These are phyloP conservation scores for Pantelozetes paolii DNA, from an alignment of 2,888 invertebrate genomes.

Conservation along the genomic window DNA sequence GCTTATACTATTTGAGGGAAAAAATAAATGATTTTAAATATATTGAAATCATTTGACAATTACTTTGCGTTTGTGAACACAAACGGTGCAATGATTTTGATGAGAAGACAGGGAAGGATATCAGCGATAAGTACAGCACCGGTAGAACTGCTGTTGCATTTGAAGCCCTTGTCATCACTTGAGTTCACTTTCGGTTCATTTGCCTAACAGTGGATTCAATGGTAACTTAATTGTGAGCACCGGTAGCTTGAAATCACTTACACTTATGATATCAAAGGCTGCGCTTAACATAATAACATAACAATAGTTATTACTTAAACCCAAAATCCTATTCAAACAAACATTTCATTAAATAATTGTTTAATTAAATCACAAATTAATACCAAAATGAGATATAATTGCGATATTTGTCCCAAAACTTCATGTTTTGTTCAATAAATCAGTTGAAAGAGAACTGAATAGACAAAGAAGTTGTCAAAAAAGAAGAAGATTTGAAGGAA, in stretches of 20 bases:
- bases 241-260: too few species aligned
- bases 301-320: slow-evolving; percentile 78
- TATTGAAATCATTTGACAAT: slow-evolving; percentile 27
- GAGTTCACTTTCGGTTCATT: slow-evolving; percentile 34
- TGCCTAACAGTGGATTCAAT: slow-evolving; percentile 3
- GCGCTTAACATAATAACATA: slow-evolving; percentile 82
- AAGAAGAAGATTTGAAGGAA: too few species aligned
- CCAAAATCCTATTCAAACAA: slow-evolving; percentile 63
- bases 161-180: not conserved
- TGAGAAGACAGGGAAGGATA: slow-evolving; percentile 66
- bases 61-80: slow-evolving; percentile 54
- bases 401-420: slow-evolving; percentile 11
- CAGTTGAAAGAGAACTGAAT: too few species aligned
- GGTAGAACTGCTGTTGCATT: slow-evolving; percentile 64
- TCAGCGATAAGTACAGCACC: slow-evolving; percentile 75
- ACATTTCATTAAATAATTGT: not conserved
- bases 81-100: slow-evolving; percentile 70
- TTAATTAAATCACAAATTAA: not conserved
- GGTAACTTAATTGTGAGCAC: too few species aligned
- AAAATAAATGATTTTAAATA: not conserved
- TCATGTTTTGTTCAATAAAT: too few species aligned
- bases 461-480: too few species aligned
- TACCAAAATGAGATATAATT: slow-evolving; percentile 29
- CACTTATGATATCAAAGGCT: slow-evolving; percentile 66
- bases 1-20: slow-evolving; percentile 56